phyloP scores from a whole-genome alignment of 2,888 invertebrate species.

The Polymixis lichenea region DNA sequence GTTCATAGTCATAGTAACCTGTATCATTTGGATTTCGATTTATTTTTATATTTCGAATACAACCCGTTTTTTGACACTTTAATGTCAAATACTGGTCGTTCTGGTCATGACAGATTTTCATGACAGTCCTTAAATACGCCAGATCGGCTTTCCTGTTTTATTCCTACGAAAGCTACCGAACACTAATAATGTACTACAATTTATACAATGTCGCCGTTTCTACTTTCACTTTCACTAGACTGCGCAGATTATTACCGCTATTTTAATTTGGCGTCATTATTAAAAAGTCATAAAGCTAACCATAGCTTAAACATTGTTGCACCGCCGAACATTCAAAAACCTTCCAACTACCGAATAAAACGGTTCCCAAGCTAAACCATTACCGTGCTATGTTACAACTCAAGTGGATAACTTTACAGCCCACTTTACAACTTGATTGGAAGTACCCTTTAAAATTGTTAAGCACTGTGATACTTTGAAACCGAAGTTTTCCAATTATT shows the following conservation, averaged over 20 bases:
- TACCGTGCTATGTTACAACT: conserved; percentile 2
- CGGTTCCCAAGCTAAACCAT: conserved; percentile 16
- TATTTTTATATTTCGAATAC: too few species aligned
- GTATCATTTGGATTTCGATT: too few species aligned
- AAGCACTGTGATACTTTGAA: conserved; percentile 52
- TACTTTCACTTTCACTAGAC: neutral
- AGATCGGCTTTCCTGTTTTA: too few species aligned
- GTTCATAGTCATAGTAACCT: too few species aligned
- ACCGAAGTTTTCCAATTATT: conserved; percentile 61
- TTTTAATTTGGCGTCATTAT: neutral
- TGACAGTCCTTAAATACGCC: too few species aligned
- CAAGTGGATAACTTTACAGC: conserved; percentile 43
- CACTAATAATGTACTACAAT: neutral
- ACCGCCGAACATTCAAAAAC: neutral
- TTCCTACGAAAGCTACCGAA: too few species aligned
- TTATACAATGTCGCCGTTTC: neutral
- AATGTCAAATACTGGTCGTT: too few species aligned
- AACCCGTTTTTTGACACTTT: too few species aligned
- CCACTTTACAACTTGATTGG: conserved; percentile 33
- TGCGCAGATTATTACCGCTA: too few species aligned
- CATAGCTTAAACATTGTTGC: neutral
- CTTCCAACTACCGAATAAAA: neutral
- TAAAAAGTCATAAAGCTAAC: conserved; percentile 2
- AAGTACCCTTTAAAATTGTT: conserved; percentile 44
- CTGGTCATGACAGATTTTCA: too few species aligned